Percentiles rank a stretch among this genome's conserved stretches.
These are phyloP conservation scores for Agrotis clavis DNA, from an alignment of 2,888 invertebrate species.

Conservation along the genomic window DNA sequence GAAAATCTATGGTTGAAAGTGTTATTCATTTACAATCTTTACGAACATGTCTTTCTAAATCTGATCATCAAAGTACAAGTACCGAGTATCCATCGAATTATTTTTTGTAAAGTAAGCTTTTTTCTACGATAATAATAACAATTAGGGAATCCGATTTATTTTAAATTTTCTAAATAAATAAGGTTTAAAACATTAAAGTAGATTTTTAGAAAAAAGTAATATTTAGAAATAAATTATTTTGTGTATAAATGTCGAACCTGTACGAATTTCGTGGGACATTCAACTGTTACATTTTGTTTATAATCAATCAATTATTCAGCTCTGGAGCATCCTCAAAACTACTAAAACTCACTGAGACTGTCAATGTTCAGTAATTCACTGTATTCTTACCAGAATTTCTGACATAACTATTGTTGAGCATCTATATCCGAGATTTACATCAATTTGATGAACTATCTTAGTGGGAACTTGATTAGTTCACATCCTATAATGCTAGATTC, in stretches of 20 bases:
- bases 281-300: conserved; percentile 13
- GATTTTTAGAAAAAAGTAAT: conserved; percentile 33
- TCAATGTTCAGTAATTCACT: not conserved
- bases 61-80: conserved; percentile 27
- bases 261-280: conserved; percentile 54
- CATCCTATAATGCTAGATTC: too few species aligned
- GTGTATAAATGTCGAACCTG: conserved; percentile 43
- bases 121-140: conserved; percentile 32
- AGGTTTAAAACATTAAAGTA: conserved; percentile 28
- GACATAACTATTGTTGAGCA: too few species aligned
- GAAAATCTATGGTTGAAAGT: too few species aligned
- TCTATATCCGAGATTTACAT: not conserved
- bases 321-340: too few species aligned
- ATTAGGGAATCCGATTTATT: conserved; percentile 41
- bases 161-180: conserved; percentile 42
- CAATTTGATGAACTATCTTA: not conserved
- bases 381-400: not conserved
- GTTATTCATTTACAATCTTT: not conserved
- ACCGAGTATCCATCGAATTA: conserved; percentile 57
- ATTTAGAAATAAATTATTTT: conserved; percentile 51
- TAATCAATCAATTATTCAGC: conserved; percentile 6
- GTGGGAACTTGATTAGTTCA: not conserved
- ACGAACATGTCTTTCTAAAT: not conserved
- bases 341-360: too few species aligned
- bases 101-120: conserved; percentile 42